These are phyloP conservation scores for Thera britannica DNA, from an alignment of 2,888 invertebrate genomes.

Conservation along the genomic window DNA sequence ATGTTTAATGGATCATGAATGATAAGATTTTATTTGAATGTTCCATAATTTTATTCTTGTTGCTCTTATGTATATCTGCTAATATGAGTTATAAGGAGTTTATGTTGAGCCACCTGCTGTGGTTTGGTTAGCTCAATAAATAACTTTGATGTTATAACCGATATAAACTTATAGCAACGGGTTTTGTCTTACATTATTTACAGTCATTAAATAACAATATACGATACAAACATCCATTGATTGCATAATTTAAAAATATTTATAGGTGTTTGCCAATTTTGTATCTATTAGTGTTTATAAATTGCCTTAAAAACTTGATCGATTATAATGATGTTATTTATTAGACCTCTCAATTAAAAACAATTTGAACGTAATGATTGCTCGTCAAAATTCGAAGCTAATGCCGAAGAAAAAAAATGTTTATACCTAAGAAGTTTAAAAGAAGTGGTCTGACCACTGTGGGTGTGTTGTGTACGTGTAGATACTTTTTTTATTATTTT, in stretches of 20 bases:
- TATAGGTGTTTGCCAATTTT: slow-evolving; percentile 16
- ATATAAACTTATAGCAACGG: not conserved
- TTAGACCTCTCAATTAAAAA: slow-evolving; percentile 14
- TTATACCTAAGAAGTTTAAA: too few relatives aligned
- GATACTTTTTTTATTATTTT: not conserved
- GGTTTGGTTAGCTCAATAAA: slow-evolving; percentile 26
- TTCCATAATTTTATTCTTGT: slow-evolving; percentile 9
- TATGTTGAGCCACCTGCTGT: slow-evolving; percentile 17
- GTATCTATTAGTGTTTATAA: slow-evolving; percentile 15
- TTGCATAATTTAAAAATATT: slow-evolving; percentile 20
- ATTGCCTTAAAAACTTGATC: slow-evolving; percentile 22
- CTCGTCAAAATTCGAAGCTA: not conserved
- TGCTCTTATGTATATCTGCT: slow-evolving; percentile 9
- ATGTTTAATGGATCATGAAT: slow-evolving; percentile 9
- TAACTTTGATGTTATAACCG: slow-evolving; percentile 15
- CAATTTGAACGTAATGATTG: not conserved
- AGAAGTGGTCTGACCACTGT: too few relatives aligned
- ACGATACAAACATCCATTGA: slow-evolving; percentile 23
- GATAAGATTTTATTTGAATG: slow-evolving; percentile 13
- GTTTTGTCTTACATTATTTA: slow-evolving; percentile 24
- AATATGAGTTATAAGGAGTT: slow-evolving; percentile 14
- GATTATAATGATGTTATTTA: slow-evolving; percentile 20
- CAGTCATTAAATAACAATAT: slow-evolving; percentile 27
- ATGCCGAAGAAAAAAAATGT: too few relatives aligned
- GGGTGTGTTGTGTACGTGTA: too few relatives aligned